Evolutionary conservation across 1,140 invertebrate genomes (phyloP).

Genomic region (Zelostemma sp.): DNA sequence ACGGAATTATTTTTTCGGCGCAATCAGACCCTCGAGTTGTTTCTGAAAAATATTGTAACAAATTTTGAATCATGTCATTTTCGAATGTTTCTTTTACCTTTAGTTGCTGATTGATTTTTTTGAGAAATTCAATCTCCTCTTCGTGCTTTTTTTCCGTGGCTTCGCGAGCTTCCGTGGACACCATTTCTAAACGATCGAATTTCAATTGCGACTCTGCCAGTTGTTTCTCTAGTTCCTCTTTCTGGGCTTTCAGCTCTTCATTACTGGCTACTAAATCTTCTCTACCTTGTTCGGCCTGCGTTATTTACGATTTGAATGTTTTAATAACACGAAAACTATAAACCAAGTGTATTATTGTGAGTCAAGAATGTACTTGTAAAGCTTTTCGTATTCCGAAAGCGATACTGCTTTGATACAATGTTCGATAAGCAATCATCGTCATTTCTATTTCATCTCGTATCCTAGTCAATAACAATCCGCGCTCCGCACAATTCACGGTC

Average conservation of each 20-base stretch:
- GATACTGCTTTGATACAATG: constrained; percentile 96
- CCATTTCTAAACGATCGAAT: constrained; percentile 86
- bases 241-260: constrained; percentile 76
- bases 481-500: constrained; percentile 96
- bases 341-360: too few species aligned
- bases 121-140: constrained; percentile 91
- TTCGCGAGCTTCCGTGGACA: constrained; percentile 84
- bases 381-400: constrained; percentile 98
- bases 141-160: constrained; percentile 92
- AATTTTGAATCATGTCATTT: too few species aligned
- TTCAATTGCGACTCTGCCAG: constrained; percentile 86
- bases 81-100: constrained; percentile 75
- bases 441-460: constrained; percentile 96
- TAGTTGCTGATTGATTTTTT: constrained; percentile 93
- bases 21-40: constrained; percentile 92
- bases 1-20: constrained; percentile 84
- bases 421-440: constrained; percentile 94
- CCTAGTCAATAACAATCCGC: constrained; percentile 91
- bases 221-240: constrained; percentile 81
- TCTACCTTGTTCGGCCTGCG: constrained; percentile 77
- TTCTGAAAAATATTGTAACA: constrained; percentile 77
- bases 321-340: too few species aligned
- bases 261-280: constrained; percentile 75
- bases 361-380: constrained; percentile 61
- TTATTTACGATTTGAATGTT: neutral